Evolutionary conservation across 2,113 vertebrate species (phyloP).

Genomic region (Leucopternis melanops): DNA sequence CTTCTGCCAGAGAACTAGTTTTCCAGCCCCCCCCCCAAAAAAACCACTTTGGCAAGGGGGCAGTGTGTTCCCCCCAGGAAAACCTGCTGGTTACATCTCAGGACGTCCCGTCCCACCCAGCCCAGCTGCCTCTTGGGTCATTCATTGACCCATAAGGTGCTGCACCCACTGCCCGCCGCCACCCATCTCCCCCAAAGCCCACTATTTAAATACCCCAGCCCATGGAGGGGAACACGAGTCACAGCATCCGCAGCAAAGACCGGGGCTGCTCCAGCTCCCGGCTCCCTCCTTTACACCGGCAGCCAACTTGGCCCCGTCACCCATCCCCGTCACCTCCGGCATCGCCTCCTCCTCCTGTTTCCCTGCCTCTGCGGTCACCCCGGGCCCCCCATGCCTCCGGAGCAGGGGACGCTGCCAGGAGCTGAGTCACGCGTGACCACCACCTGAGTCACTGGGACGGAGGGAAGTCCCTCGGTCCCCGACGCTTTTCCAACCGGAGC

Average conservation of each 20-base stretch:
- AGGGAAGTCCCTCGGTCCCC: slow-evolving; percentile 6
- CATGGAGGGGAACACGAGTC: rapidly evolving
- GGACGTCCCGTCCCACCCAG: background rate
- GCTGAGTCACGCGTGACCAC: slow-evolving; percentile 55
- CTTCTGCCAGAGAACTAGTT: too few species aligned
- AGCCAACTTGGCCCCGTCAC: background rate
- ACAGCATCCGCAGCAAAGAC: background rate
- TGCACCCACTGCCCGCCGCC: background rate
- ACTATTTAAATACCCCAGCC: background rate
- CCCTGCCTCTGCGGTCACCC: background rate
- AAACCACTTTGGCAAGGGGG: too few species aligned
- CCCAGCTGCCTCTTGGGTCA: background rate
- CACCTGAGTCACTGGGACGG: slow-evolving; percentile 28
- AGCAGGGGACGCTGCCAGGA: background rate
- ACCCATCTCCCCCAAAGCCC: background rate
- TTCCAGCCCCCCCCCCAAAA: too few species aligned
- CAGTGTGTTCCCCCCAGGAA: too few species aligned
- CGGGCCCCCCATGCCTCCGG: background rate
- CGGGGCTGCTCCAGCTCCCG: background rate
- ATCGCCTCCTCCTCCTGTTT: background rate
- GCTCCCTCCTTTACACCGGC: background rate
- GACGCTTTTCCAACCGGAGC: slow-evolving; percentile 35
- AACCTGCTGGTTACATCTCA: too few species aligned
- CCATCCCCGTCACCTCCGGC: background rate
- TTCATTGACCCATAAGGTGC: background rate